Percentiles rank a stretch among this genome's conserved stretches.
These are phyloP conservation scores for Aselliscus stoliczkanus DNA, from an alignment of 2,797 vertebrate species.

Conservation along the genomic window DNA sequence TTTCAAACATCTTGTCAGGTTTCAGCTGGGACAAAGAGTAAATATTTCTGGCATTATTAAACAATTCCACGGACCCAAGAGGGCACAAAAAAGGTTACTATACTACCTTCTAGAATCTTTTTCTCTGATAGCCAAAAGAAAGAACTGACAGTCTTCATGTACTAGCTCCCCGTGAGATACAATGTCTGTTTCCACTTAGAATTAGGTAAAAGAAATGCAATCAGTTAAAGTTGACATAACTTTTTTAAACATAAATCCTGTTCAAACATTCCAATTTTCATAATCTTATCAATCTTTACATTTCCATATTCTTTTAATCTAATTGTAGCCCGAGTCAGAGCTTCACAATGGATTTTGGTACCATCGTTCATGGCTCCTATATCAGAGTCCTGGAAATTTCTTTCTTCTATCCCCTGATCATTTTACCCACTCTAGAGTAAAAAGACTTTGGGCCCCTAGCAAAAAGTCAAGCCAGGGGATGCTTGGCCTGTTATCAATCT, in stretches of 20 bases:
- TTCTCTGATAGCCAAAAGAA: neutral
- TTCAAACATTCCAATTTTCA: neutral
- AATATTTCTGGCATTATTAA: neutral
- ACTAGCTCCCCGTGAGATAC: neutral
- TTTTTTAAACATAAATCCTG: neutral
- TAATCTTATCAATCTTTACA: neutral
- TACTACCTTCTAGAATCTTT: too few relatives aligned
- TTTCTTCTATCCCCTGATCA: neutral
- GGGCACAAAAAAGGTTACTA: neutral
- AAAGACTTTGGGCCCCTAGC: neutral
- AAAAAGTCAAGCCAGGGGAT: neutral
- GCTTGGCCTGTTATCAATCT: neutral
- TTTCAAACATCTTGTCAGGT: neutral
- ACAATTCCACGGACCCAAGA: neutral
- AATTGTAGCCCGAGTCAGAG: neutral
- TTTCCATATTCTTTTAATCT: neutral
- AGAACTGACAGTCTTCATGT: neutral
- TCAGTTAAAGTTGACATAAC: neutral
- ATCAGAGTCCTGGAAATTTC: neutral
- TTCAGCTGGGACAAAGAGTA: neutral
- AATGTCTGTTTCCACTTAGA: neutral
- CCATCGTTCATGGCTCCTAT: neutral
- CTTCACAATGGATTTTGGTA: neutral
- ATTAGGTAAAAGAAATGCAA: neutral
- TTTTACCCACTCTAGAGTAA: neutral